Percentiles rank a stretch among this genome's conserved stretches.
Conservation (phyloP, 2,888 invertebrate species). For the Perizoma flavofasciatum region DNA sequence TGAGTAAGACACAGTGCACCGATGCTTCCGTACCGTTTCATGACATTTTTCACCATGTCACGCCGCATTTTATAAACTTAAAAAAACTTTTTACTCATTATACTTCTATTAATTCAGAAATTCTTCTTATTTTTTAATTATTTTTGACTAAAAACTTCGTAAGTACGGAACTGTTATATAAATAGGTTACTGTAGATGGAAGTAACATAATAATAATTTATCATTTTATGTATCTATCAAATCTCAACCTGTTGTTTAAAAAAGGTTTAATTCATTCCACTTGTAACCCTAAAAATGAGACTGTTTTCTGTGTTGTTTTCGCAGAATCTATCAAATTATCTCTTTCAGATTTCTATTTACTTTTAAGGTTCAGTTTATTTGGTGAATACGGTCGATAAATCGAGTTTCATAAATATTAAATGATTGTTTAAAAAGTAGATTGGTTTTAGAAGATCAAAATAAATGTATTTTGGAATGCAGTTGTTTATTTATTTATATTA, state of each 20-base stretch:
- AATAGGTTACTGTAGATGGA: no score
- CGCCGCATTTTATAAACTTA: no score
- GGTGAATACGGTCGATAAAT: constrained; percentile 11
- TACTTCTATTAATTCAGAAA: no score
- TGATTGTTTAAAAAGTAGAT: constrained; percentile 12
- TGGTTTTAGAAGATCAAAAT: constrained; percentile 6
- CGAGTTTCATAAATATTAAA: constrained; percentile 11
- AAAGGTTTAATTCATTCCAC: neutral
- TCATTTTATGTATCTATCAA: no score
- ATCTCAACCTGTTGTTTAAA: neutral
- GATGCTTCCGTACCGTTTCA: neutral
- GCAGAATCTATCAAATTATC: constrained; percentile 17
- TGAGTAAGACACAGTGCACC: neutral
- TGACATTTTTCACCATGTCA: no score
- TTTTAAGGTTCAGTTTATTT: constrained; percentile 4
- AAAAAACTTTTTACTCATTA: no score
- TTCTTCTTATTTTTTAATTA: no score
- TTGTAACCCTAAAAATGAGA: constrained; percentile 1
- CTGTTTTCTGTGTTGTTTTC: constrained; percentile 15
- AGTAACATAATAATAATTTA: no score
- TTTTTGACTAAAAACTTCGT: no score
- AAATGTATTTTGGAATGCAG: neutral
- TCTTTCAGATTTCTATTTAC: constrained; percentile 20
- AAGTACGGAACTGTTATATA: no score
- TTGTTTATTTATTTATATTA: neutral